Evolutionary conservation across 2,888 invertebrate species (phyloP), one percentile per base, ranked within the genome.

Genomic region (Drosophila rellima): DNA sequence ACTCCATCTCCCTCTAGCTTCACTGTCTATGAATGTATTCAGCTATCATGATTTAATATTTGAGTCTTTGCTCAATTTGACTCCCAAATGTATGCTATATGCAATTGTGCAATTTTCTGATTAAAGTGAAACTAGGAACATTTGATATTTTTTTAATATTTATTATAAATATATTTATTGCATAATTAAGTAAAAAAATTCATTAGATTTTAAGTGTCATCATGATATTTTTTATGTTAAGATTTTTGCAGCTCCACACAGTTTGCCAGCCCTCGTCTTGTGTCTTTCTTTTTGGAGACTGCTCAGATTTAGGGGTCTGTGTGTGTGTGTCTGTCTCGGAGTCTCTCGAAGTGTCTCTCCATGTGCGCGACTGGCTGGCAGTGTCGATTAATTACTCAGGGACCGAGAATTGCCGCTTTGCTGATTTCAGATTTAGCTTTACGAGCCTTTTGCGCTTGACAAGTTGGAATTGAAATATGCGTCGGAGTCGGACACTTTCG

Each of bases 391-490:
- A 85, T 85, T 85, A 87, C 89, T 70, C 74, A 35, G 48, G 71
- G 69, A 23, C 40, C 48, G 47, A 39, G 61, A 40, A 29, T 66
- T 55, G 80, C 71, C 67, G 72, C 65, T 72, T 84, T 85, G 83
- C 81, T 82, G 81, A 88, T 86, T 83, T 83, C 82, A 74, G 80
- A 80, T 88, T 88, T 76, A 88, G 75, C 80, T 89, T 88, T 81
- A 88, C 82, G 84, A 83, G 89, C 87, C 89, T 86, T 87, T 75
- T 81, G 74, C 57, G 80, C 75, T 78, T 88, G 86, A 88, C 83
- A 88, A 88, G 83, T 86, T 64, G 75, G 74, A 86, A 74, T 83
- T 88, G 83, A 88, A 83, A 78, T 83, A 83, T 83, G 88, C 86
- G 65, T 61, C 40, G 66, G 66, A 65, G 77, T 69, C 74, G 85